These are phyloP conservation scores for Gobionotothen gibberifrons DNA, from an alignment of 2,797 vertebrate genomes.

Conservation along the genomic window DNA sequence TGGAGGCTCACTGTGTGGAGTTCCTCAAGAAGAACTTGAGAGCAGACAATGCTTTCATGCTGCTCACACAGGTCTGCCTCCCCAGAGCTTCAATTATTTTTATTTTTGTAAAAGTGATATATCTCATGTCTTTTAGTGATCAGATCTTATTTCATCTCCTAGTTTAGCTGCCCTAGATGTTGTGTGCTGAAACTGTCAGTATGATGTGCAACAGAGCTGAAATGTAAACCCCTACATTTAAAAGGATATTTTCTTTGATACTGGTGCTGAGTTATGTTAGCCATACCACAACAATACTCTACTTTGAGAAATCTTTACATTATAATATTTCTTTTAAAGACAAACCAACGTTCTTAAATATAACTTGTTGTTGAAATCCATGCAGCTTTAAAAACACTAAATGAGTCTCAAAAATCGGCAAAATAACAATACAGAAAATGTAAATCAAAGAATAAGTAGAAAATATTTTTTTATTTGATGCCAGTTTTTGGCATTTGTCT, in stretches of 20 bases:
- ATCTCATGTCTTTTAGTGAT: not conserved
- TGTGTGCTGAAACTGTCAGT: not conserved
- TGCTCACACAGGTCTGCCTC: conserved; percentile 92
- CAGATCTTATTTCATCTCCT: not conserved
- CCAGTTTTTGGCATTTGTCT: not conserved
- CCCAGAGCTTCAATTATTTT: too few species aligned
- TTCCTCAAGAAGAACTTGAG: conserved; percentile 98
- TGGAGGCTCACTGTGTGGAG: conserved; percentile 97
- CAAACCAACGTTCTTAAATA: not conserved
- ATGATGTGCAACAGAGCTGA: not conserved
- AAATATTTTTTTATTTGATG: not conserved
- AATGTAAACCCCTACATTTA: not conserved
- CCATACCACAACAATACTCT: not conserved
- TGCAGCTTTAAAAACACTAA: not conserved
- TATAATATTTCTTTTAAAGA: too few species aligned
- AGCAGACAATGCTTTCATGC: conserved; percentile 97
- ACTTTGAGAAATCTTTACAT: too few species aligned
- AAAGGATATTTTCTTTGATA: not conserved
- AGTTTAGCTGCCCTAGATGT: not conserved
- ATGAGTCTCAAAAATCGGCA: not conserved
- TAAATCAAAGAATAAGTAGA: not conserved
- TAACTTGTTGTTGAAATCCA: not conserved
- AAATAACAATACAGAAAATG: not conserved
- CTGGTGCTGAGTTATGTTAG: not conserved
- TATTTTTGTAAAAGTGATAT: not conserved